These are phyloP conservation scores for Holothuria glaberrima DNA, from an alignment of 35 echinoderm and acorn worm species.

Conservation along the genomic window DNA sequence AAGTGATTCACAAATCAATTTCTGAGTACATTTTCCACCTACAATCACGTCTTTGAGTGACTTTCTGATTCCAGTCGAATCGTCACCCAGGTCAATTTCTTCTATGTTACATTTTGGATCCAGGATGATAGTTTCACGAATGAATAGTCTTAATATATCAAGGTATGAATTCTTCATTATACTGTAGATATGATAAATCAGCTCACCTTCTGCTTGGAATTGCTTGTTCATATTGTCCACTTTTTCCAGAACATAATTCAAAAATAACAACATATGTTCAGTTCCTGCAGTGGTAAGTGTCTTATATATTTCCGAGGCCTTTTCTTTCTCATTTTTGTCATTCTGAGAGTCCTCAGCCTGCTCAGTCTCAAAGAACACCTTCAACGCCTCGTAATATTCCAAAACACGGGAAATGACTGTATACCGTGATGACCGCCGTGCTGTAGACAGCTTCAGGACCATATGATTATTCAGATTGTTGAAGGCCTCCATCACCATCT, in stretches of 20 bases:
- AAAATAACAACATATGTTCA: conserved; percentile 14
- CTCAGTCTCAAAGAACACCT: conserved; percentile 10
- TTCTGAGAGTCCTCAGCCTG: not conserved
- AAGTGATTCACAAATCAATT: not conserved
- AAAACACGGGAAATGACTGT: not conserved
- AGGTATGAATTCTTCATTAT: not conserved
- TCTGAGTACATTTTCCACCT: not conserved
- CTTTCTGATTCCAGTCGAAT: not conserved
- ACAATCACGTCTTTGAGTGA: not conserved
- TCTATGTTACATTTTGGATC: not conserved
- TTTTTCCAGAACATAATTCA: not conserved
- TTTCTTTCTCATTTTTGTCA: conserved; percentile 1
- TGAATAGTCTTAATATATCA: not conserved
- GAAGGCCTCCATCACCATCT: not conserved
- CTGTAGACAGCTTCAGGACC: not conserved
- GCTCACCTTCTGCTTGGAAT: not conserved
- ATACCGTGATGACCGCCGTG: not conserved
- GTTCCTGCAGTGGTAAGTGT: not conserved
- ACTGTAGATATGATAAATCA: not conserved
- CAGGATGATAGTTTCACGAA: not conserved
- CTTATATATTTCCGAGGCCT: not conserved
- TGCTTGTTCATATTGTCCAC: conserved; percentile 5
- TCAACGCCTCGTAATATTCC: not conserved
- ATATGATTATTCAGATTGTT: not conserved
- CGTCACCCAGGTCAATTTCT: not conserved